Base-by-base conservation (phyloP, 1,140 invertebrate species). In the Platyscapa corneri region DNA sequence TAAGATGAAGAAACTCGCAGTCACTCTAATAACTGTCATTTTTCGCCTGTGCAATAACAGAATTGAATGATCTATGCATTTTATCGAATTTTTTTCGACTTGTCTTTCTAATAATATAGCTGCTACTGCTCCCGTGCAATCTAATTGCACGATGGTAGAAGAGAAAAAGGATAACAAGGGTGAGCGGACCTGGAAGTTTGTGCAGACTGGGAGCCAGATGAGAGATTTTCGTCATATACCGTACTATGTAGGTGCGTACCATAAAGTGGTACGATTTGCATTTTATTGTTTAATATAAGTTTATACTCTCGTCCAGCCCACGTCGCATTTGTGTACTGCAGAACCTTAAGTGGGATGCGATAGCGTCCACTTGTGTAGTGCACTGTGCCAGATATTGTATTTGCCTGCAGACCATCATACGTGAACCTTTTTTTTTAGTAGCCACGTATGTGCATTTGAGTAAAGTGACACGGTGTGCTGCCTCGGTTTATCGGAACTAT, bases 221-320 rank as follows among this genome's bases (percentile, higher is more conserved):
- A 56, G 53, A 60, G 49, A 60, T 79, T 79, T 79, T 64, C 77
- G 20, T 60, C 56, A 23, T 60, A 27, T 60, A 39, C 34, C 23
- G 39, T 39, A 39, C 7, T 30, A 64, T 75, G n/a, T n/a, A 46
- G 39, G 5, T n/a, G n/a, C 53, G 39, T 42, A 84, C 60, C 78
- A 88, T 88, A 85, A 88, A 88, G 84, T 86, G 39, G 82, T 86
- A 46, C 87, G 86, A 90, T 90, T 90, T 90, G 89, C 89, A 90
- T 90, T 88, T 90, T 90, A 90, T 90, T 89, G 88, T 90, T 90
- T 90, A 90, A 90, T 90, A 90, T 89, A 89, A 89, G 89, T 90
- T 90, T 89, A 89, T 88, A 86, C 76, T 67, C 56, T 74, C 78
- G 75, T 82, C 46, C 75, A 32, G 46, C 46, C 84, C 67, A 46